Base-by-base conservation (phyloP, 2,797 vertebrate genomes). In the Dryobates pubescens region DNA sequence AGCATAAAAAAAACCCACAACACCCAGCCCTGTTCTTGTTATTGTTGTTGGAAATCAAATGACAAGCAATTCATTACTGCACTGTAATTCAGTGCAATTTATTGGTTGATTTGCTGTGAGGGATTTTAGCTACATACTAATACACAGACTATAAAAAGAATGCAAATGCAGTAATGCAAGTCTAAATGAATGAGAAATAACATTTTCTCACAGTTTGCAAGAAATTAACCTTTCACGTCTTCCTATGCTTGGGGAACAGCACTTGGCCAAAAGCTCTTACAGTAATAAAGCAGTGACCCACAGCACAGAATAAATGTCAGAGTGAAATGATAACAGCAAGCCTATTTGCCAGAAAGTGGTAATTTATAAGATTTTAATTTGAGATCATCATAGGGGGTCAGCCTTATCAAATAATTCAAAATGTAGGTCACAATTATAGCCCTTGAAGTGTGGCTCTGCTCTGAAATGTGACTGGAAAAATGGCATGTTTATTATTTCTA, bases 331-430 rank as follows among this genome's bases (percentile, higher is more conserved):
- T 93, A 96, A 97, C 86, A 95, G 59, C 95, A 95, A 86, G 92
- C 75, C 36, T 80, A 82, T 72, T 90, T 92, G 86, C 86, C 91
- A 94, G 93, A 91, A 94, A 87, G 89, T 82, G 84, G 91, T 96
- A 94, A 97, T 96, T 95, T 95, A 94, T 95, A 96, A 96, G 93
- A 82, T 93, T 96, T 97, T 97, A 96, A 97, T 94, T 89, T 86
- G 70, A 96, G 91, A 96, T 97, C 88, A 96, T 95, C 88, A 88
- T 64, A 92, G 93, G 95, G 93, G 94, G 90, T 97, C 91, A 92
- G 94, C 93, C 65, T 95, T 94, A 95, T 95, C 93, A 96, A 96
- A 95, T 96, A 96, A 96, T 90, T 95, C 91, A 92, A 92, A 94
- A 95, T 69, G 67, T 88, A 93, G 94, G 88, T 80, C 82, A 92